phyloP scores from a whole-genome alignment of 2,797 vertebrate species.

The Fundulus diaphanus region DNA sequence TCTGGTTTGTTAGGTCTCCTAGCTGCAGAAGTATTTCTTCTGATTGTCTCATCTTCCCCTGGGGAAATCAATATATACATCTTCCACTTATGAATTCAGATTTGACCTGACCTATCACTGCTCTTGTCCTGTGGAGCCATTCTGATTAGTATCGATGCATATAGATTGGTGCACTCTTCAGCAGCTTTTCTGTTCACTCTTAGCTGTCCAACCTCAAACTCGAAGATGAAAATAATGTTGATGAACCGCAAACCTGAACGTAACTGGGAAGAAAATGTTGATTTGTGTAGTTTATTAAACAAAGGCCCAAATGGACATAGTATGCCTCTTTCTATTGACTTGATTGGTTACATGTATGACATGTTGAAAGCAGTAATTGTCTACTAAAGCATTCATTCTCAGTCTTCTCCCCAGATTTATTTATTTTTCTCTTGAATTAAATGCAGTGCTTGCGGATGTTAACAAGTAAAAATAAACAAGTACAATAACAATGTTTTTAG shows the following conservation, averaged over 20 bases:
- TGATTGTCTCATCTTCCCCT: neutral
- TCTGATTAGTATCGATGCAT: neutral
- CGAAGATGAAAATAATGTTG: neutral
- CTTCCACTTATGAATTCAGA: neutral
- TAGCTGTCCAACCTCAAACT: neutral
- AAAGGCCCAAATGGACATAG: neutral
- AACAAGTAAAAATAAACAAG: no score
- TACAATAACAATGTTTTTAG: neutral
- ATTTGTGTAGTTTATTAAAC: neutral
- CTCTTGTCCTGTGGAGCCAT: neutral
- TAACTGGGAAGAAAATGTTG: neutral
- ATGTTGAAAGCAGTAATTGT: neutral
- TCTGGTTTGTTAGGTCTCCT: neutral
- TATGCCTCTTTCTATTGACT: neutral
- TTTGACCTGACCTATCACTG: neutral
- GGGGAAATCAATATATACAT: neutral
- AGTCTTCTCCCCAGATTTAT: neutral
- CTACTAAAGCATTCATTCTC: neutral
- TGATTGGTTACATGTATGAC: neutral
- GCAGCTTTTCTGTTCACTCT: neutral
- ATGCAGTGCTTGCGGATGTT: neutral
- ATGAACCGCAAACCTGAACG: neutral
- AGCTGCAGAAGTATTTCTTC: neutral
- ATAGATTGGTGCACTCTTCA: neutral
- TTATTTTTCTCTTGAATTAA: neutral